phyloP scores from a whole-genome alignment of 2,888 invertebrate genomes.

The Dynastes tityus region DNA sequence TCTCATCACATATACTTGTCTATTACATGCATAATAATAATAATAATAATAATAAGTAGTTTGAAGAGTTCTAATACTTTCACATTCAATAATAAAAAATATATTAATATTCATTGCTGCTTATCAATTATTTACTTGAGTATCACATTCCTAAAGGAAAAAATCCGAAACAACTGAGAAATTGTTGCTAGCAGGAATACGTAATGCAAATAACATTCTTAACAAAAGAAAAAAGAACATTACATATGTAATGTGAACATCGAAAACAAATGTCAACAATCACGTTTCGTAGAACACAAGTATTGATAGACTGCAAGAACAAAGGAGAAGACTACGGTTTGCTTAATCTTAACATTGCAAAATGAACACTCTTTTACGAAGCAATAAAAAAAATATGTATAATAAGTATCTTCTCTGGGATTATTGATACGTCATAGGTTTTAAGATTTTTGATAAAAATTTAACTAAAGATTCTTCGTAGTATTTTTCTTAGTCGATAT shows the following conservation, averaged over 20 bases:
- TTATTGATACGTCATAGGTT: background rate
- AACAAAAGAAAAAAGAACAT: background rate
- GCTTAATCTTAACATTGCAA: background rate
- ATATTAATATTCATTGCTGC: constrained; percentile 28
- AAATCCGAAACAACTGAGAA: constrained; percentile 16
- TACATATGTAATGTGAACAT: background rate
- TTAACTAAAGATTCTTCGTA: constrained; percentile 16
- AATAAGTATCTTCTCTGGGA: background rate
- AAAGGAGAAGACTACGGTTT: too few relatives aligned
- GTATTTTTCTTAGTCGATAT: background rate
- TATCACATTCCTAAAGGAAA: constrained; percentile 44
- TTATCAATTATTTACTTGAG: constrained; percentile 14
- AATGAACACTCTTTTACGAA: background rate
- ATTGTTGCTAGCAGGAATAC: background rate
- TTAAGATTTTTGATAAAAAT: constrained; percentile 6
- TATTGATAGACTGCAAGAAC: background rate
- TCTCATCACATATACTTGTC: constrained; percentile 24
- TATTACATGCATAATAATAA: constrained; percentile 5
- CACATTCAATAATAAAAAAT: constrained; percentile 27
- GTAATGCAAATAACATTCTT: background rate
- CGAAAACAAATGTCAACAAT: constrained; percentile 39
- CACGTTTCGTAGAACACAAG: constrained; percentile 16
- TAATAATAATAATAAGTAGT: constrained; percentile 32
- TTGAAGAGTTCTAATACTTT: constrained; percentile 38
- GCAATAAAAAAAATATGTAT: background rate